Evolutionary conservation across 2,888 invertebrate species (phyloP), one percentile per base, ranked within the genome.

Genomic region (Drosophila meridiana): DNA sequence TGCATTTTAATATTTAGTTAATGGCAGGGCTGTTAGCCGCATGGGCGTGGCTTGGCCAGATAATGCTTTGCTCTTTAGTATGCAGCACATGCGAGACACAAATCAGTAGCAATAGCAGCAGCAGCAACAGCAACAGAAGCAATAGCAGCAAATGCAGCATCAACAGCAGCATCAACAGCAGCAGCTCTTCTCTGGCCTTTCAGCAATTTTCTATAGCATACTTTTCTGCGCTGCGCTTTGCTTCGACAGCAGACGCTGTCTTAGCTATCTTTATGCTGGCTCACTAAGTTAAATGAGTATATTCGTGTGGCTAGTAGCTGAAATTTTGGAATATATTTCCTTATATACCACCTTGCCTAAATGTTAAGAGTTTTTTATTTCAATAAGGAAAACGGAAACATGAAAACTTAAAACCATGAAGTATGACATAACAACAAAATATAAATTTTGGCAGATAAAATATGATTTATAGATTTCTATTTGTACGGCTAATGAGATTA

Each of bases 201-300:
- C 52, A 34, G 13, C 63, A 60, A 71, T 85, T 87, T 82, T 69
- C 77, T 40, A 75, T 89, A 85, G 90, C 84, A 82, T 79, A 82
- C 90, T 82, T 89, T 73, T 60, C 40, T 40, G 85, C 48, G 64
- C 9, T 26, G 36, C 56, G n/a, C 28, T 47, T 38, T 48, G 36
- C 30, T 7, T 8, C 30, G 13, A 7, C 48, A 14, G 14, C 48
- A 8, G 14, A 30, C 14, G 30, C 48, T 30, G 30, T 48, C 50
- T 34, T 11, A 14, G 30, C 48, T 30, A 14, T 48, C 50, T 34
- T 11, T 20, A 32, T 50, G 50, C 9, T 1, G 0, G 32, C 9
- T 5, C 3, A 11, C 3, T 8, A 20, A 11, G n/a, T 11, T 5
- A 32, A 50, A 6, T 5, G 50, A 9, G 50, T 32, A 32, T 50